Evolutionary conservation across 23 tunicate species (phyloP).

Genomic region (Styela clava): DNA sequence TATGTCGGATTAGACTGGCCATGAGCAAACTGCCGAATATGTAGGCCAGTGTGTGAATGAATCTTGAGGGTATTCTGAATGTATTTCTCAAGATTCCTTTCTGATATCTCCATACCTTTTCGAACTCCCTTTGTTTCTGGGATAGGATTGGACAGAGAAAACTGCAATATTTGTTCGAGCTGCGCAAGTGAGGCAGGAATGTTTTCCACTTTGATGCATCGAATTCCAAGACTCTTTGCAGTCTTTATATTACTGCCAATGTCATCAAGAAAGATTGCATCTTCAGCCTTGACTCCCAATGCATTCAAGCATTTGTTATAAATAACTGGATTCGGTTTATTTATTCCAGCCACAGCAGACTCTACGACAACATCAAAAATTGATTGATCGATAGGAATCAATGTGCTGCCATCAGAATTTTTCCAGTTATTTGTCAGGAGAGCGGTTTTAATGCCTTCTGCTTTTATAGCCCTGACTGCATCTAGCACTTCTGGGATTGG

Average conservation of each 20-base stretch:
- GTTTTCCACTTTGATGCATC: constrained; percentile 78
- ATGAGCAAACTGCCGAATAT: constrained; percentile 75
- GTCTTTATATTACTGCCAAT: constrained; percentile 68
- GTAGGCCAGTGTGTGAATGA: not conserved
- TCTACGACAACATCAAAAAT: constrained; percentile 94
- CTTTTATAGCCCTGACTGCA: constrained; percentile 62
- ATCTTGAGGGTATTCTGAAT: constrained; percentile 2
- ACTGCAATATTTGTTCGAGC: constrained; percentile 53
- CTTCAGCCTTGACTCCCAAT: constrained; percentile 63
- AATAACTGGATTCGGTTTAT: constrained; percentile 75
- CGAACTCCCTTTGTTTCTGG: constrained; percentile 69
- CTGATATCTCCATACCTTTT: constrained; percentile 70
- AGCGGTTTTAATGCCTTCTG: constrained; percentile 70
- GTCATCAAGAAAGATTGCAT: constrained; percentile 91
- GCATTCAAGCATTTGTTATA: constrained; percentile 62
- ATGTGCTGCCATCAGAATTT: constrained; percentile 54
- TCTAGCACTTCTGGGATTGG: constrained; percentile 91
- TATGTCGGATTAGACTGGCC: constrained; percentile 99
- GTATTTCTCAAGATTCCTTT: constrained; percentile 39
- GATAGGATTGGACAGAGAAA: constrained; percentile 37
- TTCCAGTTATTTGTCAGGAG: constrained; percentile 97
- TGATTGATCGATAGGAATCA: constrained; percentile 57
- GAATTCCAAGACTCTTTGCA: constrained; percentile 83
- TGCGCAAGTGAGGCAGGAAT: constrained; percentile 63
- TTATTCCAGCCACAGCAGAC: constrained; percentile 79